Evolutionary conservation across 2,113 vertebrate genomes (phyloP).

Genomic region (Istiophorus platypterus): DNA sequence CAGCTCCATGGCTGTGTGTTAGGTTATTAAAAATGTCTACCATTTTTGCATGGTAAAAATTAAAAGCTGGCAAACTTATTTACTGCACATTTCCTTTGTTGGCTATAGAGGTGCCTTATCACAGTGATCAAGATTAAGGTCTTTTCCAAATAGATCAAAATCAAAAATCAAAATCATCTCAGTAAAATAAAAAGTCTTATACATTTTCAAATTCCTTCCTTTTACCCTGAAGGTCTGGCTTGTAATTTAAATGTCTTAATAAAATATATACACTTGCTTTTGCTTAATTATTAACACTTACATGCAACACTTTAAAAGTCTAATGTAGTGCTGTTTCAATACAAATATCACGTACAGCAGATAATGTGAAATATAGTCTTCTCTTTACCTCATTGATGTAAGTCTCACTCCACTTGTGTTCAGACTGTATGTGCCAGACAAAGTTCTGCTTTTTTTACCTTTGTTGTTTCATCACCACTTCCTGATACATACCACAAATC

Average conservation of each 20-base stretch:
- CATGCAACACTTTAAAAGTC: not conserved
- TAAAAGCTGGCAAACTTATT: not conserved
- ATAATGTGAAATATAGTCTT: constrained; percentile 11
- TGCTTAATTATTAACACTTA: not conserved
- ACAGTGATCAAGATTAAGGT: not conserved
- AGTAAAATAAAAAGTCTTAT: not conserved
- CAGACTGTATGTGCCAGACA: constrained; percentile 60
- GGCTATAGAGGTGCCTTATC: not conserved
- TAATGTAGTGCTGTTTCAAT: not conserved
- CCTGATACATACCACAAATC: constrained; percentile 64
- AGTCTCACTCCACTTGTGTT: not conserved
- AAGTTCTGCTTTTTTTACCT: constrained; percentile 74
- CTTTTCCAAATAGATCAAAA: not conserved
- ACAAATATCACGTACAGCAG: not conserved
- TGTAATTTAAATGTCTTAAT: not conserved
- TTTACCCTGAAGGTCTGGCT: not conserved
- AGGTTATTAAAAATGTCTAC: too few species aligned
- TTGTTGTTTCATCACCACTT: constrained; percentile 79
- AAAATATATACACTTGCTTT: not conserved
- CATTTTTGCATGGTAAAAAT: not conserved
- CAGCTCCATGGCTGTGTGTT: not conserved
- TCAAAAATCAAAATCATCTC: not conserved
- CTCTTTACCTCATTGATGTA: constrained; percentile 63
- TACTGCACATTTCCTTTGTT: not conserved
- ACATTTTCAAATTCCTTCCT: not conserved